A percentile compares a stretch with the other conserved stretches of the same genome.
Conservation (phyloP, 2,113 vertebrate genomes). For the Pterocles burchelli region DNA sequence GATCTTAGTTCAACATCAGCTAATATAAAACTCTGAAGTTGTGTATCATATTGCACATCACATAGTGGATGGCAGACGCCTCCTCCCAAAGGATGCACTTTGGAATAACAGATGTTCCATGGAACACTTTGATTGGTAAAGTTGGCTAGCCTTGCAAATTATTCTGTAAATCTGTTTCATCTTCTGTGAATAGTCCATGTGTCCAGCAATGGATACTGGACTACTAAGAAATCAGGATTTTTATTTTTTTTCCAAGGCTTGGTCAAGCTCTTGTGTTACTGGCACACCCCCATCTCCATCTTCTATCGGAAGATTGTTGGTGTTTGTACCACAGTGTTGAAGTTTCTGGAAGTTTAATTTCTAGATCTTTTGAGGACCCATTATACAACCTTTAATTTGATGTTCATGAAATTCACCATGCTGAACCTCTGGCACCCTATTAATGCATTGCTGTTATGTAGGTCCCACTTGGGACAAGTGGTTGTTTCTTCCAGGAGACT, state of each 20-base stretch:
- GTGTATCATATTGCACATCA: background rate
- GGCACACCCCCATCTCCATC: background rate
- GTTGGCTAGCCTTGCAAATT: background rate
- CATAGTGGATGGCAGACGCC: background rate
- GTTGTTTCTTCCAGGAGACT: background rate
- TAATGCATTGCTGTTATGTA: background rate
- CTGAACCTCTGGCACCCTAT: background rate
- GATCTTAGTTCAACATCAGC: background rate
- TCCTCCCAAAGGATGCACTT: background rate
- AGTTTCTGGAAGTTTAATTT: background rate
- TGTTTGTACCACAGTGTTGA: background rate
- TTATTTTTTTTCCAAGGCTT: background rate
- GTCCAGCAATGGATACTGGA: background rate
- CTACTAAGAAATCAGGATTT: background rate
- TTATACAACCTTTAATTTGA: background rate
- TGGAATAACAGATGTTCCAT: background rate
- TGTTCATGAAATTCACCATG: background rate
- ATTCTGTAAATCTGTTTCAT: background rate
- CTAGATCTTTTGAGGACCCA: background rate
- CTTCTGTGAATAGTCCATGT: background rate
- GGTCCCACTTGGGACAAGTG: background rate
- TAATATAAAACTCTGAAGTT: background rate
- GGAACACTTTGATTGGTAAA: fast-evolving
- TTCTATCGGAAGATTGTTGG: background rate
- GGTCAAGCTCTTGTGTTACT: background rate